phyloP scores from a whole-genome alignment of 2,888 invertebrate species.

The Dendrolimus pini region DNA sequence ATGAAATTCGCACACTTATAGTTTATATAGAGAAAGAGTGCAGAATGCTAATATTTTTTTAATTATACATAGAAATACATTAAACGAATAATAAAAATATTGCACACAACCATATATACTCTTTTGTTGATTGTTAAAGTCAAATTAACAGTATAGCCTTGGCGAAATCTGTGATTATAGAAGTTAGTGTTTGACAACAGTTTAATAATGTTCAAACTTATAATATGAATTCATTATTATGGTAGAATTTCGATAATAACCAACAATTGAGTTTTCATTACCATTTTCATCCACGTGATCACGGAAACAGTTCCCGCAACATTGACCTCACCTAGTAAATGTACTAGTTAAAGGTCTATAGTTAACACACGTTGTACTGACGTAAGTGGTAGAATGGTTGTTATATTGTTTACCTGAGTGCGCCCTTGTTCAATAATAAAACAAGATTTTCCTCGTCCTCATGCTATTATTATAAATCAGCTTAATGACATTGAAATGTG shows the following conservation, averaged over 20 bases:
- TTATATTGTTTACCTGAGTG: conserved; percentile 19
- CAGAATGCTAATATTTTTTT: no score
- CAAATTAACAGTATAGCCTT: no score
- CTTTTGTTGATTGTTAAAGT: no score
- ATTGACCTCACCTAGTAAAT: conserved; percentile 1
- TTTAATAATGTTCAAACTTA: no score
- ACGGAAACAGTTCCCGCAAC: conserved; percentile 1
- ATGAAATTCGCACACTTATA: no score
- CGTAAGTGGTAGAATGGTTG: not conserved
- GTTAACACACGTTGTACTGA: not conserved
- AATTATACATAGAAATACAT: no score
- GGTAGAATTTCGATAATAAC: not conserved
- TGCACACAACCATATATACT: no score
- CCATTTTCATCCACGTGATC: not conserved
- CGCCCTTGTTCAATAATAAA: conserved; percentile 23
- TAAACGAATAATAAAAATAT: no score
- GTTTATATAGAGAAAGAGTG: no score
- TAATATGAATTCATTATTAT: no score
- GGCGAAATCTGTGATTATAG: no score
- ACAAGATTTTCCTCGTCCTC: conserved; percentile 19
- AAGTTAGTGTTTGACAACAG: no score
- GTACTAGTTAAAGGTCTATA: not conserved
- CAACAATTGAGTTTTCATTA: not conserved
- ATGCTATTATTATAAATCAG: not conserved
- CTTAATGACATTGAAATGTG: not conserved